phyloP scores from a whole-genome alignment of 2,113 vertebrate genomes.

The Fregetta grallaria region DNA sequence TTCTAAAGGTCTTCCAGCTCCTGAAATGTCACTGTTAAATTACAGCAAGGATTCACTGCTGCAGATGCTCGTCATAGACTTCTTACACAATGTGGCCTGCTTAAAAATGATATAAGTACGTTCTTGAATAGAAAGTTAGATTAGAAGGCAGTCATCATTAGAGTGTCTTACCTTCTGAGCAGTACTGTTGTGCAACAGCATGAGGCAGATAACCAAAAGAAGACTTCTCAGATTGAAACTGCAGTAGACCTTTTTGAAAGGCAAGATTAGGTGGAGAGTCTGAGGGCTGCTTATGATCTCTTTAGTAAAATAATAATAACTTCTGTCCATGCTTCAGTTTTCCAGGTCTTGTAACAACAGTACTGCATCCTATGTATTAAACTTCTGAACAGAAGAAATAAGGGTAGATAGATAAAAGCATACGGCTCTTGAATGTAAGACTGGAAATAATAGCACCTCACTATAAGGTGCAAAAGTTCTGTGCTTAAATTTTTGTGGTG shows the following conservation, averaged over 20 bases:
- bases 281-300: background rate
- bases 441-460: background rate
- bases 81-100: background rate
- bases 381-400: background rate
- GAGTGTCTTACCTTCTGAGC: background rate
- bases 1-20: background rate
- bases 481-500: background rate
- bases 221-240: background rate
- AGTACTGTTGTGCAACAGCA: background rate
- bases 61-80: background rate
- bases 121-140: background rate
- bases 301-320: background rate
- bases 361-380: background rate
- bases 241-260: background rate
- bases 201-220: background rate
- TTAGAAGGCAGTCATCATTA: background rate
- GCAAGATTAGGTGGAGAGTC: background rate
- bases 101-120: background rate
- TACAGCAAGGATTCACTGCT: background rate
- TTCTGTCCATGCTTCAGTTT: background rate
- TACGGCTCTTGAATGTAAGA: background rate
- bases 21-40: background rate
- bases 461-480: background rate
- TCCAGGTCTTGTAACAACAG: background rate
- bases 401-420: background rate